Evolutionary conservation across 2,797 vertebrate species (phyloP).

Genomic region (Sciurus vulgaris): DNA sequence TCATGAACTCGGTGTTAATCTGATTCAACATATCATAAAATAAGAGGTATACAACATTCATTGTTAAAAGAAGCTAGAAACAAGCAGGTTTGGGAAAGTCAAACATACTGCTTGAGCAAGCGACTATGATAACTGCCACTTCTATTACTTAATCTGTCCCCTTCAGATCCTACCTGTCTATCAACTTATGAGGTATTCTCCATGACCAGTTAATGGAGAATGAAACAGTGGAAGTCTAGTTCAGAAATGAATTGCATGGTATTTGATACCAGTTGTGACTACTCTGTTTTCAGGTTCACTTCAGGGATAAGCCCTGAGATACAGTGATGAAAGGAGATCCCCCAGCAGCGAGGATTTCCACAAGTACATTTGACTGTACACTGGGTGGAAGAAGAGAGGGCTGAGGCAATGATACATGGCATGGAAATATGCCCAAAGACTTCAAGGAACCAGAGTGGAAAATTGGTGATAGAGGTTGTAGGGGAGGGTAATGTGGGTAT

Average conservation of each 20-base stretch:
- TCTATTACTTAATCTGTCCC: neutral
- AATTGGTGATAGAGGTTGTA: neutral
- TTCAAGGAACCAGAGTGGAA: constrained; percentile 26
- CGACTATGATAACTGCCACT: neutral
- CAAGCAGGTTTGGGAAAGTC: neutral
- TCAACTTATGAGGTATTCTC: neutral
- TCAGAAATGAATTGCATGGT: neutral
- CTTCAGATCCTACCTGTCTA: neutral
- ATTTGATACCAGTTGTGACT: neutral
- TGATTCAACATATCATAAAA: neutral
- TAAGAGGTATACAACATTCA: neutral
- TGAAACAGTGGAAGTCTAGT: neutral
- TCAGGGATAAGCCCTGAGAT: neutral
- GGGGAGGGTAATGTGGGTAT: neutral
- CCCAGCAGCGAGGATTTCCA: neutral
- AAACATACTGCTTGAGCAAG: neutral
- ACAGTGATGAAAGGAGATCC: neutral
- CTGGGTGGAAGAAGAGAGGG: neutral
- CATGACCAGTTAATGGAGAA: neutral
- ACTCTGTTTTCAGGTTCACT: neutral
- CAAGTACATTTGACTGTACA: neutral
- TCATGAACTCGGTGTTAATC: neutral
- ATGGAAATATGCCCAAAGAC: neutral
- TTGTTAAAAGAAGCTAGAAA: neutral
- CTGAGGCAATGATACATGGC: neutral